Percentiles rank a stretch among this genome's conserved stretches.
These are phyloP conservation scores for Unio delphinus DNA, from an alignment of 2,888 invertebrate species.

Conservation along the genomic window DNA sequence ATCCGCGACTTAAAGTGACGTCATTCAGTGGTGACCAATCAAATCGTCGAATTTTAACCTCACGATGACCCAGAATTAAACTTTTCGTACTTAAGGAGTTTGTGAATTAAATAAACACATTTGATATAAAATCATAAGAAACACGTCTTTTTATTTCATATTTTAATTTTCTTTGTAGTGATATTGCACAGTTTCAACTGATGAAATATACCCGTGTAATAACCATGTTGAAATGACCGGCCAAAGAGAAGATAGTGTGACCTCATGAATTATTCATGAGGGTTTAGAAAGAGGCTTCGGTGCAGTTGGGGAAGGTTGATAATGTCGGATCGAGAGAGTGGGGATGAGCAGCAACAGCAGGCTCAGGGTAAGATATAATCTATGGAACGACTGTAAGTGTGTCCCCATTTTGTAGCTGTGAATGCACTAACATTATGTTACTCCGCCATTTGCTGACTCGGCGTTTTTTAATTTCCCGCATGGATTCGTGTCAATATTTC, in stretches of 20 bases:
- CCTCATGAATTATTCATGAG: constrained; percentile 68
- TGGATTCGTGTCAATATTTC: constrained; percentile 27
- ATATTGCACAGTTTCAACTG: no score
- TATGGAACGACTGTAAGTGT: neutral
- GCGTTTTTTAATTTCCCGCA: constrained; percentile 27
- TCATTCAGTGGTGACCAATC: no score
- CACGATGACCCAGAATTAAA: no score
- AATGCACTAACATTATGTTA: neutral
- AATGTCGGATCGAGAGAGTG: constrained; percentile 73
- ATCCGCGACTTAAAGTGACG: no score
- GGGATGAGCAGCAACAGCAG: constrained; percentile 71
- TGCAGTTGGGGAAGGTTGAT: constrained; percentile 68
- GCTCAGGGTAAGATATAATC: constrained; percentile 55
- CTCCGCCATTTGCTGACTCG: constrained; percentile 28
- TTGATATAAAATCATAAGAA: no score
- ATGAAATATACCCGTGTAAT: no score
- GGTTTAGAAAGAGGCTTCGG: constrained; percentile 65
- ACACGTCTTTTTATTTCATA: no score
- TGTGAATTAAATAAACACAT: no score
- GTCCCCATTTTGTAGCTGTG: neutral
- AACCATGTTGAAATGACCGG: no score
- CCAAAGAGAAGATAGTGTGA: constrained; percentile 16
- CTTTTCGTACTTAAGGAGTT: no score
- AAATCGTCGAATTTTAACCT: no score
- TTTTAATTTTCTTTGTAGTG: no score